Conservation (phyloP, 1,140 invertebrate genomes). For the Habropoda laboriosa region DNA sequence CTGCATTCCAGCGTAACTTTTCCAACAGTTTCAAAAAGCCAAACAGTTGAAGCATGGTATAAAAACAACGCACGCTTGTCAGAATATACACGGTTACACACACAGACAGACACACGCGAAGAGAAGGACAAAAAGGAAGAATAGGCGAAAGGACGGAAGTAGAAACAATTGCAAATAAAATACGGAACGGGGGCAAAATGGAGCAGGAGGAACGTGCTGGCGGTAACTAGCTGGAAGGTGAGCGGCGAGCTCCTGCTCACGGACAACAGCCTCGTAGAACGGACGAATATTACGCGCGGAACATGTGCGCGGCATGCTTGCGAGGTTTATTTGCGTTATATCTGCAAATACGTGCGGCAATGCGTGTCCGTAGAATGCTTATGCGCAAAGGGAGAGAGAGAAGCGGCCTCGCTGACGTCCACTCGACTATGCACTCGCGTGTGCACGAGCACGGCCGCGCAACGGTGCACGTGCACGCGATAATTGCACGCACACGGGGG, state of each 20-base stretch:
- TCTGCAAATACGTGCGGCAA: slow-evolving; percentile 72
- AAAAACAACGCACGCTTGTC: not conserved
- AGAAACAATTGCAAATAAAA: slow-evolving; percentile 44
- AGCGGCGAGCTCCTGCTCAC: slow-evolving; percentile 34
- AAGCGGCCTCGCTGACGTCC: slow-evolving; percentile 2
- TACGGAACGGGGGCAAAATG: slow-evolving; percentile 11
- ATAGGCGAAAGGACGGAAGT: slow-evolving; percentile 17
- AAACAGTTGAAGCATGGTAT: not conserved
- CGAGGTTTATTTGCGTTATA: slow-evolving; percentile 72
- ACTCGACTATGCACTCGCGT: not conserved
- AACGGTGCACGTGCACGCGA: slow-evolving; percentile 54
- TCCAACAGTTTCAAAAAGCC: not conserved
- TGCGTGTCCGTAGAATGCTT: slow-evolving; percentile 69
- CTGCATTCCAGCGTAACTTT: not conserved
- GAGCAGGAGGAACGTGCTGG: not conserved
- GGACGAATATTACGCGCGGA: slow-evolving; percentile 57
- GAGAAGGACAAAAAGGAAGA: not conserved
- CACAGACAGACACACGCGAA: too few relatives aligned
- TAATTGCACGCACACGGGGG: slow-evolving; percentile 58
- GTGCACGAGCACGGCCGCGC: not conserved
- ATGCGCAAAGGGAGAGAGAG: slow-evolving; percentile 43
- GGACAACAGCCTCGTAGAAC: slow-evolving; percentile 37
- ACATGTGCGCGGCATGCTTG: slow-evolving; percentile 57
- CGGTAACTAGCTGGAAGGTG: slow-evolving; percentile 33
- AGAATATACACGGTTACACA: not conserved